Evolutionary conservation across 1,140 invertebrate genomes (phyloP).

Genomic region (Gonatopus flavifemur): DNA sequence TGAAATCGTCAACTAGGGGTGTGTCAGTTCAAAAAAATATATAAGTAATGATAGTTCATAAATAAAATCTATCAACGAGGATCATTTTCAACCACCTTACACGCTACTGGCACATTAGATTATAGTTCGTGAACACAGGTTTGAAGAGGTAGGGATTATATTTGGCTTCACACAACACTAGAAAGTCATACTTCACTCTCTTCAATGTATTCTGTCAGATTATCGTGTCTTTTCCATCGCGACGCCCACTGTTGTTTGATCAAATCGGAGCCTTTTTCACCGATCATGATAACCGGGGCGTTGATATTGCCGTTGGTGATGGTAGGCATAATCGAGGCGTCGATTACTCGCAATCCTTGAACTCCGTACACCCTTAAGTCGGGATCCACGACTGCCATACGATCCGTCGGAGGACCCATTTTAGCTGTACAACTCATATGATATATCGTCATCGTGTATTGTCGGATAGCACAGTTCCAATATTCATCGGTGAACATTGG

Average conservation of each 20-base stretch:
- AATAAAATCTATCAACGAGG: too few species aligned
- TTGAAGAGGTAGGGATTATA: too few species aligned
- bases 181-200: too few species aligned
- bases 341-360: slow-evolving; percentile 74
- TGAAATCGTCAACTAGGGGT: too few species aligned
- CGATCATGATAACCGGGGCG: slow-evolving; percentile 90
- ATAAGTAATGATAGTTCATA: too few species aligned
- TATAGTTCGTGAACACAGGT: too few species aligned
- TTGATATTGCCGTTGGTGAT: slow-evolving; percentile 86
- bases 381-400: slow-evolving; percentile 80
- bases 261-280: slow-evolving; percentile 85
- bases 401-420: slow-evolving; percentile 79
- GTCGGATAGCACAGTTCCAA: slow-evolving; percentile 76
- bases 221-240: slow-evolving; percentile 17
- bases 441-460: slow-evolving; percentile 86
- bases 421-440: slow-evolving; percentile 82
- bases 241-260: slow-evolving; percentile 64
- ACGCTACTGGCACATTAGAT: too few species aligned
- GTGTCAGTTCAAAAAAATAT: too few species aligned
- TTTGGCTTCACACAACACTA: too few species aligned
- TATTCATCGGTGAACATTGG: slow-evolving; percentile 79
- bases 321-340: slow-evolving; percentile 79
- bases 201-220: too few species aligned
- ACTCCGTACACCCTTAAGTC: slow-evolving; percentile 75
- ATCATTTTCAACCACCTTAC: too few species aligned